phyloP scores from a whole-genome alignment of 2,888 invertebrate genomes.

The Microchrysa polita region DNA sequence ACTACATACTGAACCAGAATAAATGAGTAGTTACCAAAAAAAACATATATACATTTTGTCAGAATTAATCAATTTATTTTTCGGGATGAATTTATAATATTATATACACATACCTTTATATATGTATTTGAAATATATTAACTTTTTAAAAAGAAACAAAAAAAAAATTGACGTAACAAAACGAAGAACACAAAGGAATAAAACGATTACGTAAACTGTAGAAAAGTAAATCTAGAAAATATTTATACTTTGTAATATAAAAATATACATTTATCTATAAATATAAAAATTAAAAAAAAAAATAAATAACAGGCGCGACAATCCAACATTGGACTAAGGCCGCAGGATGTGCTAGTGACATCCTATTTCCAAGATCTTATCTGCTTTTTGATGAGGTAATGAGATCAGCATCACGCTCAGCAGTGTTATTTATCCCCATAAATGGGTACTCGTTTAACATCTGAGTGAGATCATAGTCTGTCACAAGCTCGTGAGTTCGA shows the following conservation, averaged over 20 bases:
- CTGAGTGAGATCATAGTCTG: too few relatives aligned
- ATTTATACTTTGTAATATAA: constrained; percentile 10
- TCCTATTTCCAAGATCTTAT: too few relatives aligned
- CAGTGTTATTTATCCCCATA: too few relatives aligned
- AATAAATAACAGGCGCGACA: too few relatives aligned
- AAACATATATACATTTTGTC: too few relatives aligned
- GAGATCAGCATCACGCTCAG: too few relatives aligned
- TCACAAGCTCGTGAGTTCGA: too few relatives aligned
- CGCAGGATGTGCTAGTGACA: too few relatives aligned
- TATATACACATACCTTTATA: constrained; percentile 15
- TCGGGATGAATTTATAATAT: constrained; percentile 24
- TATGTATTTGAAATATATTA: constrained; percentile 4
- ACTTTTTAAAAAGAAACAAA: background rate
- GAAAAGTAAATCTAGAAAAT: background rate
- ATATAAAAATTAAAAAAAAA: constrained; percentile 11
- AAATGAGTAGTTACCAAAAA: constrained; percentile 35
- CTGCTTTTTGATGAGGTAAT: too few relatives aligned
- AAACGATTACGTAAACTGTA: constrained; percentile 10
- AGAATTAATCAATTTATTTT: constrained; percentile 33
- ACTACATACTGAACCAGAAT: background rate
- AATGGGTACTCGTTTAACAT: too few relatives aligned
- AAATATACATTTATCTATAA: background rate
- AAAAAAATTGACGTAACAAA: constrained; percentile 14
- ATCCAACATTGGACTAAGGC: too few relatives aligned
- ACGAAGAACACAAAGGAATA: constrained; percentile 11